Evolutionary conservation across 2,888 invertebrate genomes (phyloP).

Genomic region (Siphlonurus alternatus): DNA sequence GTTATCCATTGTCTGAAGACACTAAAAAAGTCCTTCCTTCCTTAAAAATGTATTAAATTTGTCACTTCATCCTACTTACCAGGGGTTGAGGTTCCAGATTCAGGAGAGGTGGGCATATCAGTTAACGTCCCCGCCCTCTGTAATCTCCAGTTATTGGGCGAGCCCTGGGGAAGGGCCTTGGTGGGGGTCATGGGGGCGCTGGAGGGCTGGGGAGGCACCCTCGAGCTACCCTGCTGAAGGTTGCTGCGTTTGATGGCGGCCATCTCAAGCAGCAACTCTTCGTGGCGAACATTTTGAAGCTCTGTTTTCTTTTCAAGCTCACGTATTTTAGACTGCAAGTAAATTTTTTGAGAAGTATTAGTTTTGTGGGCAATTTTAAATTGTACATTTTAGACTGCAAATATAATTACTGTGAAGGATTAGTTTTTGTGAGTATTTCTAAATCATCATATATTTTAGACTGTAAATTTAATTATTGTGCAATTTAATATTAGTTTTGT

Average conservation of each 20-base stretch:
- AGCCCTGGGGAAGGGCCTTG: conserved; percentile 19
- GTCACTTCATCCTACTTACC: too few relatives aligned
- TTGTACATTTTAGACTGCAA: too few relatives aligned
- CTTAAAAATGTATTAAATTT: too few relatives aligned
- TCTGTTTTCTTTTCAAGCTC: conserved; percentile 84
- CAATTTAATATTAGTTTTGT: too few relatives aligned
- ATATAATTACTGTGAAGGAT: too few relatives aligned
- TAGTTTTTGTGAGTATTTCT: too few relatives aligned
- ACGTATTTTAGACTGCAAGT: conserved; percentile 56
- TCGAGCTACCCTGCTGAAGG: not conserved
- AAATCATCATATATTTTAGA: too few relatives aligned
- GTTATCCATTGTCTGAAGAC: too few relatives aligned
- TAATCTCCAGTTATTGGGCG: not conserved
- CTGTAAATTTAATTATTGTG: not conserved
- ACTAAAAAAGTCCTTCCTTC: too few relatives aligned
- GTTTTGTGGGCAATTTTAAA: too few relatives aligned
- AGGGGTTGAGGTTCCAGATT: conserved; percentile 20
- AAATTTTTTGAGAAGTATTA: conserved; percentile 5
- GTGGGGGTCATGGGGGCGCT: conserved; percentile 17
- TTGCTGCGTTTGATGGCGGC: conserved; percentile 42
- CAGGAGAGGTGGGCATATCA: conserved; percentile 20
- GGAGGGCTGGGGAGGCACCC: not conserved
- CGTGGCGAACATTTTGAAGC: conserved; percentile 54
- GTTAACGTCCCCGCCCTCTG: conserved; percentile 10
- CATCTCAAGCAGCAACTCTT: conserved; percentile 78